Base-by-base conservation (phyloP, 2,888 invertebrate species). In the Cynaeus angustus region DNA sequence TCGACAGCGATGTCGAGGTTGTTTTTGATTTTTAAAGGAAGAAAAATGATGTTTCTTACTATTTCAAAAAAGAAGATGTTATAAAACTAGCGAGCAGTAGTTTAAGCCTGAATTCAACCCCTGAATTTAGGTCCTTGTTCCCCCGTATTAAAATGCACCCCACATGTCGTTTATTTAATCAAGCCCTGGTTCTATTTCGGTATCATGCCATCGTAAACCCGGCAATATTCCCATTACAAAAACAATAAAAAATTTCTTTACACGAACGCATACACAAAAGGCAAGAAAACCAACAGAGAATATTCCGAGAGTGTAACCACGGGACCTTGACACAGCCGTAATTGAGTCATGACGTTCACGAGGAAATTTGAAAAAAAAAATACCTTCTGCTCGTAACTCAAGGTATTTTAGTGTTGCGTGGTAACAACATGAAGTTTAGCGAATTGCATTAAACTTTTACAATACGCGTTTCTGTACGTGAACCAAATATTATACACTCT, bases 401-500 rank as follows among this genome's bases (percentile, higher is more conserved):
- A 1, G 61, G 8, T 38, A 48, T 61, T 61, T 61, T 61, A 61
- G 13, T 46, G 48, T 61, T 61, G 50, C 61, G 61, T 61, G 61
- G 48, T 16, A 13, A 50, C 50, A 50, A 48, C 48, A 37, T 61
- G 48, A 48, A 61, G 50, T 61, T 59, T 61, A 61, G 61, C 37
- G 61, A 61, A 48, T 61, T 61, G 50, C 64, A 64, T 64, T 64
- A 64, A 64, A 64, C 43, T 64, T 64, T 52, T 53, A 64, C 52
- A 64, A 64, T 64, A 43, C 64, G 52, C 64, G 53, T 43, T 41
- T 64, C 38, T 48, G 37, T 61, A 61, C 61, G 48, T 61, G 61
- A 37, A 48, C 48, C 38, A 48, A 37, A 61, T 61, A 48, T 61
- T 48, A 48, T 61, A 10, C 61, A 61, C 48, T 38, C 50, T 28